Percentiles rank a stretch among this genome's conserved stretches.
Conservation (phyloP, 2,888 invertebrate species). For the Brachylomia viminalis region DNA sequence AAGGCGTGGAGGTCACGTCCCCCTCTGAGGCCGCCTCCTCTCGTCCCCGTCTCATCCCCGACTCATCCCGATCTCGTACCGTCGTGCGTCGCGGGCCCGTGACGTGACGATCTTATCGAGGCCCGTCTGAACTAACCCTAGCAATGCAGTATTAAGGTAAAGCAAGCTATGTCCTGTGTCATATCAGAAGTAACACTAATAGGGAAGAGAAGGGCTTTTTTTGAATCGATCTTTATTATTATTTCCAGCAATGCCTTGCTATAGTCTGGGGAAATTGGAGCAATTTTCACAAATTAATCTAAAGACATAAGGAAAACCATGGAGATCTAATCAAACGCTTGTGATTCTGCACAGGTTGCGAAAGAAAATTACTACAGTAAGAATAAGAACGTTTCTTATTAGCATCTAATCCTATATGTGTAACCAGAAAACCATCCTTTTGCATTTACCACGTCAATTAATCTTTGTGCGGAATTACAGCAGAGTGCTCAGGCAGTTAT, state of each 20-base stretch:
- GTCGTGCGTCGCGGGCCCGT: constrained; percentile 40
- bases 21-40: constrained; percentile 31
- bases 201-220: neutral
- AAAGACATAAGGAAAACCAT: constrained; percentile 31
- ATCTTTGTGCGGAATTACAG: neutral
- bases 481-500: neutral
- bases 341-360: constrained; percentile 2
- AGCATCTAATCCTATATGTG: neutral
- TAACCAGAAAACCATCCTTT: neutral
- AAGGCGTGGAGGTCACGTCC: constrained; percentile 60
- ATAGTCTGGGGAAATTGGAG: neutral
- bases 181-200: neutral
- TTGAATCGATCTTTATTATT: too few species aligned
- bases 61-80: constrained; percentile 17
- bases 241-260: neutral
- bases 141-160: constrained; percentile 14
- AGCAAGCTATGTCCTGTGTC: neutral
- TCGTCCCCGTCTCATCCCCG: constrained; percentile 18
- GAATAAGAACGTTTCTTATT: neutral
- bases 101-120: constrained; percentile 62
- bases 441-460: neutral
- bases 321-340: constrained; percentile 27
- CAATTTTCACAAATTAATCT: constrained; percentile 5
- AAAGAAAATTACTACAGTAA: constrained; percentile 13
- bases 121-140: constrained; percentile 30